Evolutionary conservation across 2,888 invertebrate genomes (phyloP), one percentile per base, ranked within the genome.

Genomic region (Apamea monoglypha): DNA sequence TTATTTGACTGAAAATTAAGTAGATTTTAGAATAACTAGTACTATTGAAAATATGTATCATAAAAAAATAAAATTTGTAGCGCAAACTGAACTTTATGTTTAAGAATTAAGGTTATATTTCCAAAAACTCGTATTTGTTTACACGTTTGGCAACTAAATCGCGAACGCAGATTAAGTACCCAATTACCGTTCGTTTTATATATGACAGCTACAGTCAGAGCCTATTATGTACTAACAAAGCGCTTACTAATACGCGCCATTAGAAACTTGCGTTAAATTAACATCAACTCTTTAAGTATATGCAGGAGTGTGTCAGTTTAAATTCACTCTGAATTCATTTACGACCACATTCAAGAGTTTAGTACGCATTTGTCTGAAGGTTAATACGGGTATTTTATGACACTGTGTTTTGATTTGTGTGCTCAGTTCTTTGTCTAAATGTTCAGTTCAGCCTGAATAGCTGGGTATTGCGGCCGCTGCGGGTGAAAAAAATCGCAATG

Each of bases 181-280:
- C 78, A 88, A 88, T 88, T 79, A 88, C 61, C 40, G 44, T 81
- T 78, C 66, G 66, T 76, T 74, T 70, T 77, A 83, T 73, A 83
- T 73, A 83, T 80, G 84, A 86, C 77, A 81, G 66, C n/a, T 76
- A 67, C 59, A 80, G 56, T 59, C 71, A 72, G 66, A 70, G 47
- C 69, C 64, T 67, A 82, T 82, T 78, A 84, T 70, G 69, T 78
- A 82, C 47, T 78, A 74, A 84, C n/a, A 77, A 72, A 78, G 66
- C 75, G 36, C 69, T 63, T 66, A 72, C 61, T 76, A 81, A 75
- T 76, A 82, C 40, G 75, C 50, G 74, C 70, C 63, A 81, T 81
- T 87, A 71, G 47, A 69, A 83, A 73, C 78, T 76, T 71, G 61
- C 67, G 72, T 80, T 80, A 76, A 82, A 85, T 85, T 69, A 74